Percentiles rank a stretch among this genome's conserved stretches.
These are phyloP conservation scores for Ricordea florida DNA, from an alignment of 92 coral and sea anemone species.

Conservation along the genomic window DNA sequence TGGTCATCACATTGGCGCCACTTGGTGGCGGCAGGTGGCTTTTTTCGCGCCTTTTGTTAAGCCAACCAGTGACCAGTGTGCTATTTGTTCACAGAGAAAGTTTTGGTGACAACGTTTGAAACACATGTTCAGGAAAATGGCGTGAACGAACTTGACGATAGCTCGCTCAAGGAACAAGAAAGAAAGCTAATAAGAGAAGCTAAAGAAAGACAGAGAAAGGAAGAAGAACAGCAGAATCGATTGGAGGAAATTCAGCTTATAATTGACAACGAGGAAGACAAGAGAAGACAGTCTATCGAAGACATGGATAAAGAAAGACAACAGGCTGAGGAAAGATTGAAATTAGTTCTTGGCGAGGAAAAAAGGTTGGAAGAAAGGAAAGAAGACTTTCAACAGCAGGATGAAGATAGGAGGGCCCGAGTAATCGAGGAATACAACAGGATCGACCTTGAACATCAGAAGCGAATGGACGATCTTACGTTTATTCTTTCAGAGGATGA, in stretches of 20 bases:
- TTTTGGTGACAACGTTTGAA: background rate
- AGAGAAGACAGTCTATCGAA: slow-evolving; percentile 9
- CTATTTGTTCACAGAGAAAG: slow-evolving; percentile 19
- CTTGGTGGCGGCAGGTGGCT: slow-evolving; percentile 35
- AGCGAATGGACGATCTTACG: slow-evolving; percentile 18
- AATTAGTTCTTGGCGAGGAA: slow-evolving; percentile 42
- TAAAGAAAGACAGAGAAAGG: slow-evolving; percentile 19
- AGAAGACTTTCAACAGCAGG: background rate
- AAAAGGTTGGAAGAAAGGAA: slow-evolving; percentile 18
- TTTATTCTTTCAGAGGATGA: slow-evolving; percentile 36
- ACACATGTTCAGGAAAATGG: background rate
- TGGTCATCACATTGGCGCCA: slow-evolving; percentile 1
- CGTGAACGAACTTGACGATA: background rate
- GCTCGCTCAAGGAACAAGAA: slow-evolving; percentile 16
- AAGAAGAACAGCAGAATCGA: slow-evolving; percentile 19
- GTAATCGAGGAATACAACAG: slow-evolving; percentile 4
- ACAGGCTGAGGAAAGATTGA: slow-evolving; percentile 50
- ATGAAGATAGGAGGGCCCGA: background rate
- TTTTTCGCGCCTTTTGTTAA: background rate
- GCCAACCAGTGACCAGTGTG: background rate
- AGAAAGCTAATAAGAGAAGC: slow-evolving; percentile 2
- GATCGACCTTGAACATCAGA: slow-evolving; percentile 33
- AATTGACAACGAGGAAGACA: slow-evolving; percentile 35
- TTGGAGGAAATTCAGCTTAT: slow-evolving; percentile 51
- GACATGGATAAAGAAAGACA: slow-evolving; percentile 40